Base-by-base conservation (phyloP, 2,888 invertebrate genomes). In the Esperia sulphurella region DNA sequence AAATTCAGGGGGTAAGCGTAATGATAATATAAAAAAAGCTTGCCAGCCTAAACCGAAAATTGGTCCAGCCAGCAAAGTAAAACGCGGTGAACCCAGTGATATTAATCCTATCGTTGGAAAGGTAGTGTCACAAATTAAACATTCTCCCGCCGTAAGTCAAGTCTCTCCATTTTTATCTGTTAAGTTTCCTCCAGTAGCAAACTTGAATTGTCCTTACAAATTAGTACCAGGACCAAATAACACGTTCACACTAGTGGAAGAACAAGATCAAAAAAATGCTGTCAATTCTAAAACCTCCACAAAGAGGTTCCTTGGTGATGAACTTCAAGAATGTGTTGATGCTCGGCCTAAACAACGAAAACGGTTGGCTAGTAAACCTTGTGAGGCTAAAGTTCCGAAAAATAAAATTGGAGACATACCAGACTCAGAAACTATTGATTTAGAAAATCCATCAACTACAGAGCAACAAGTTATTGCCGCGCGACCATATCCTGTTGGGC, bases 201-300 rank as follows among this genome's bases (percentile, higher is more conserved):
- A 74, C 50, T 55, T 81, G 33, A 83, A 79, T 52, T 75, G 75
- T 43, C 71, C 81, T 14, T 87, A 80, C 51, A 83, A 84, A 63
- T 61, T 88, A 55, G 65, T 87, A 6, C 79, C 83, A 13, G 89
- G 89, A 1, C 86, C 88, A 14, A 83, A 87, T 55, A 87, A 86
- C 55, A 79, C 80, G 21, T 84, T 81, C 47, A 78, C 78, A 12
- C 63, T 87, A 43, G 68, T 85, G 31, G 84, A 84, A 71, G 83
- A 83, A 40, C 52, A n/a, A 12, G 41, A 14, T 37, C 5, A 37
- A 37, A n/a, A 37, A 12, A n/a, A n/a, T 7, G 6, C 10, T 4
- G n/a, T n/a, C 3, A 37, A 3, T n/a, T 10, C 12, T 37, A 3
- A 37, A 7, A 3, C n/a, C 1, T 37, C 37, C 7, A n/a, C 1